These are phyloP conservation scores for Pseudeuparius sepicola DNA, from an alignment of 2,888 invertebrate species.

Conservation along the genomic window DNA sequence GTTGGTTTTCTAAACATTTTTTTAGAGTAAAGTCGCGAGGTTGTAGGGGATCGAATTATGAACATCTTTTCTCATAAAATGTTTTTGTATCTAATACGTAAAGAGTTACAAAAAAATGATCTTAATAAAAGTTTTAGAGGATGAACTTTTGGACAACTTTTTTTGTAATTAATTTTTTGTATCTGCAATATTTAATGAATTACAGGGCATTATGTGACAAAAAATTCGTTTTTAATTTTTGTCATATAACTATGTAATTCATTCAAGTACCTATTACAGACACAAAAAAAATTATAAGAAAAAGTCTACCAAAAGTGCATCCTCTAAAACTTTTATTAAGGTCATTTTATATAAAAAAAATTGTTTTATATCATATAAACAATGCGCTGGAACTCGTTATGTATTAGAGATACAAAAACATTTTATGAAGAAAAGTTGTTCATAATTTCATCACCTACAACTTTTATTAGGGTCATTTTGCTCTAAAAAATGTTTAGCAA, in stretches of 20 bases:
- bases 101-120: background rate
- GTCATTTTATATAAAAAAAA: too few species aligned
- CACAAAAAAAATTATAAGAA: background rate
- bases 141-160: background rate
- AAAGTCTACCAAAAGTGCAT: background rate
- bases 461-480: constrained; percentile 1
- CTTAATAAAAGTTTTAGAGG: constrained; percentile 1
- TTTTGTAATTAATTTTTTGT: background rate
- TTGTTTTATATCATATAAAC: too few species aligned
- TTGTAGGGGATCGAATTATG: too few species aligned
- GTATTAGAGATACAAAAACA: background rate
- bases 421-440: background rate
- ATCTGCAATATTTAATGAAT: constrained; percentile 2
- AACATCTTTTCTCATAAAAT: too few species aligned
- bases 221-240: background rate
- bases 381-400: too few species aligned
- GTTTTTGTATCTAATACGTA: too few species aligned
- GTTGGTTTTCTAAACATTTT: too few species aligned
- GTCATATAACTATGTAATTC: background rate
- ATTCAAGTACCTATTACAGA: constrained; percentile 1
- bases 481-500: too few species aligned
- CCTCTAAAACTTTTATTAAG: constrained; percentile 1
- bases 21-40: too few species aligned
- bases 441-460: background rate
- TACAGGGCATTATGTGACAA: constrained; percentile 1